A percentile compares a stretch with the other conserved stretches of the same genome.
Conservation (phyloP, 2,113 vertebrate species). For the Myiopsitta monachus region DNA sequence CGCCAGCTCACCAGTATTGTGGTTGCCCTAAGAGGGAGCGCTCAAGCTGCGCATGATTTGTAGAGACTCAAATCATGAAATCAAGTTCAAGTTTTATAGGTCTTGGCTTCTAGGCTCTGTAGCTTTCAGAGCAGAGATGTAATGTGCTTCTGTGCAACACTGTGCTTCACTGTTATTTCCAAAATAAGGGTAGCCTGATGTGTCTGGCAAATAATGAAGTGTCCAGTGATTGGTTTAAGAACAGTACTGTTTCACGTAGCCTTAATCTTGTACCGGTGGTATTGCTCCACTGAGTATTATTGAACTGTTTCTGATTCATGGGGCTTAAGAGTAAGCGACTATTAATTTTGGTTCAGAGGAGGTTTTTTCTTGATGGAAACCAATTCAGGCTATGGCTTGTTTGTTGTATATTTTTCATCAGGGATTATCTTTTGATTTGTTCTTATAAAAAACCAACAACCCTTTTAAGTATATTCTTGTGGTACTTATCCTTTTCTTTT, state of each 20-base stretch:
- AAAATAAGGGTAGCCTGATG: neutral
- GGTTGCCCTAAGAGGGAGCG: neutral
- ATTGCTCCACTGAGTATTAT: neutral
- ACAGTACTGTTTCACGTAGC: neutral
- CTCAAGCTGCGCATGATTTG: neutral
- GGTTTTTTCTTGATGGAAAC: neutral
- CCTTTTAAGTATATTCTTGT: neutral
- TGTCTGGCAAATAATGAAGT: neutral
- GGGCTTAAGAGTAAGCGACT: neutral
- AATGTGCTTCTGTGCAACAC: neutral
- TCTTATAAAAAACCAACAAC: neutral
- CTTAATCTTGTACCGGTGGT: neutral
- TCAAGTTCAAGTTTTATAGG: neutral
- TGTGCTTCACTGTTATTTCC: neutral
- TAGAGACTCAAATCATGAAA: neutral
- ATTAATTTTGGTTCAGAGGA: neutral
- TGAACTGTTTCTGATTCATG: neutral
- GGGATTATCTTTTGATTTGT: neutral
- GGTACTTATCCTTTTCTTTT: neutral
- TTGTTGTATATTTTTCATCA: neutral
- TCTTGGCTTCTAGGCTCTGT: neutral
- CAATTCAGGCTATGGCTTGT: neutral
- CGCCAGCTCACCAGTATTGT: neutral
- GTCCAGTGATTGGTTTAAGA: neutral
- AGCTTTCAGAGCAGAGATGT: neutral